Conservation (phyloP, 2,113 vertebrate species). For the Callithrix jacchus region DNA sequence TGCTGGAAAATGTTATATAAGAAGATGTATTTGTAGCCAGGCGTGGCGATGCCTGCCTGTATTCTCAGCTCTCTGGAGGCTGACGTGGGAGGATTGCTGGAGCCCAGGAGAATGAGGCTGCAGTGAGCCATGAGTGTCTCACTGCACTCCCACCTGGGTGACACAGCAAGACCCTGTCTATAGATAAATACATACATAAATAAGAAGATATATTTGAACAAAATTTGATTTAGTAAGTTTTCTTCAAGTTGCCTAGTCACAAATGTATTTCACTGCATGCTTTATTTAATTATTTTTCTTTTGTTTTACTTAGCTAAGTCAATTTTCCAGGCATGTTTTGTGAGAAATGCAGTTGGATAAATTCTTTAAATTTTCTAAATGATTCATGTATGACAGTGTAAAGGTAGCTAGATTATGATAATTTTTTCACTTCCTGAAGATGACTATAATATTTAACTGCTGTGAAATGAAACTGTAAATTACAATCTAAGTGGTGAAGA, state of each 20-base stretch:
- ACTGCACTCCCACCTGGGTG: no score
- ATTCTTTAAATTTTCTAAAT: conserved; percentile 70
- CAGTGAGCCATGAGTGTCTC: no score
- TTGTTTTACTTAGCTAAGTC: conserved; percentile 62
- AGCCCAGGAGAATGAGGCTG: no score
- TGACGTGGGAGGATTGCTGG: no score
- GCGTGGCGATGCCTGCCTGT: no score
- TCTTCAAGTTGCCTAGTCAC: conserved; percentile 2
- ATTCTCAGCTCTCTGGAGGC: no score
- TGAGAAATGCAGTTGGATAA: conserved; percentile 64
- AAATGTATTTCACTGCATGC: neutral
- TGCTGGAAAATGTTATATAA: conserved; percentile 53
- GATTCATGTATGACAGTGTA: conserved; percentile 72
- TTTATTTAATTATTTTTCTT: conserved; percentile 68
- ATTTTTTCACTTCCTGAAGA: conserved; percentile 63
- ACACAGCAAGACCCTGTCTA: no score
- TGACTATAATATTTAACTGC: conserved; percentile 65
- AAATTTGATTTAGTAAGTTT: conserved; percentile 33
- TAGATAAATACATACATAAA: no score
- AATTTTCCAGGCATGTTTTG: conserved; percentile 65
- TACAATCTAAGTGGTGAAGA: conserved; percentile 52
- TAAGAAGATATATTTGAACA: conserved; percentile 49
- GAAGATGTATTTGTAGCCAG: neutral
- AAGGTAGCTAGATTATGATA: conserved; percentile 56
- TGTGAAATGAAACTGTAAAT: conserved; percentile 62